phyloP scores from a whole-genome alignment of 2,113 vertebrate species.

The Chamaea fasciata region DNA sequence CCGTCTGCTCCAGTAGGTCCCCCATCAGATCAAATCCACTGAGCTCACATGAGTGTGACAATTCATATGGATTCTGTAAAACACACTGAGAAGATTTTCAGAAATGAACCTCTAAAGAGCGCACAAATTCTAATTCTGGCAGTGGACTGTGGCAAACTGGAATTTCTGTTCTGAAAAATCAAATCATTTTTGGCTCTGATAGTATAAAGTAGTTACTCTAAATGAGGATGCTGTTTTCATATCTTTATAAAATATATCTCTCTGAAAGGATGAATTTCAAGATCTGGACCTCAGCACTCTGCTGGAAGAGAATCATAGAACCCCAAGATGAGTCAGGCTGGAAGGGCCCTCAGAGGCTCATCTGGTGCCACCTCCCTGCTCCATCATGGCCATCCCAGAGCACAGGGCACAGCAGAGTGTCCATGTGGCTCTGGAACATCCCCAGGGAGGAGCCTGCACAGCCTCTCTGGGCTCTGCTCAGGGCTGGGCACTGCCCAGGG shows the following conservation, averaged over 20 bases:
- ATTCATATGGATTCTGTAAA: not conserved
- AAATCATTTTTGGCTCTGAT: not conserved
- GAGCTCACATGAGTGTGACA: fast-evolving
- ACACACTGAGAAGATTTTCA: not conserved
- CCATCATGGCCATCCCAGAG: not conserved
- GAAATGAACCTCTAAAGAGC: not conserved
- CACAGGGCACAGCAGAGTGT: not conserved
- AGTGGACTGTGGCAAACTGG: not conserved
- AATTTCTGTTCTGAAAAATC: not conserved
- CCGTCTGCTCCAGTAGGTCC: not conserved
- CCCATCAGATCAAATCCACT: not conserved
- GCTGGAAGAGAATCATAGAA: not conserved
- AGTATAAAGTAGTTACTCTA: not conserved
- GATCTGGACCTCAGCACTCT: not conserved
- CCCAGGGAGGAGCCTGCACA: not conserved
- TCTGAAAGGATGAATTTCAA: not conserved
- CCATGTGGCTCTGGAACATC: not conserved
- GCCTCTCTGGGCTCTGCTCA: not conserved
- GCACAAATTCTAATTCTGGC: not conserved
- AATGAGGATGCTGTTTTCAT: not conserved
- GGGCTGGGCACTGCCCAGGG: not conserved
- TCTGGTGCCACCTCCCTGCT: not conserved
- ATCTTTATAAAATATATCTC: not conserved
- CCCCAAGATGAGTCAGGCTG: fast-evolving
- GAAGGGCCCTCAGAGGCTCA: fast-evolving